phyloP scores from a whole-genome alignment of 1,140 invertebrate species.

The Drosophila sechellia region DNA sequence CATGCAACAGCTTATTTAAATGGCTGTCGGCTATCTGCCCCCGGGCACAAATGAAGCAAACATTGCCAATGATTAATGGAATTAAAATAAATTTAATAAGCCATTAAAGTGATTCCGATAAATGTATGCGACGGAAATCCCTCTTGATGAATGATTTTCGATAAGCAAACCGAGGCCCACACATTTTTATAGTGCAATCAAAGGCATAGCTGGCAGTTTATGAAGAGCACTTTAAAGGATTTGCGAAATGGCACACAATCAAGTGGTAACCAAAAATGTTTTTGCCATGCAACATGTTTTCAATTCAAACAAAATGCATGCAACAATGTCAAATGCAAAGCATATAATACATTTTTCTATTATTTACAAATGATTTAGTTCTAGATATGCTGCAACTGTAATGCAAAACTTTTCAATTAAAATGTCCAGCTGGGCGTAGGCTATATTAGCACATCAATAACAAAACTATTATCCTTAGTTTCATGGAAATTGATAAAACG shows the following conservation, averaged over 20 bases:
- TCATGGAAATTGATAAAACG: slow-evolving; percentile 44
- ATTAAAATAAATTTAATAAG: slow-evolving; percentile 63
- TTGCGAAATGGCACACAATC: neutral
- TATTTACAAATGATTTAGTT: slow-evolving; percentile 55
- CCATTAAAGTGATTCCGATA: slow-evolving; percentile 50
- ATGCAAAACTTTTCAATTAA: slow-evolving; percentile 60
- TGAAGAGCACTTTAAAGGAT: neutral
- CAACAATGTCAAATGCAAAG: neutral
- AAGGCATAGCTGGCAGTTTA: neutral
- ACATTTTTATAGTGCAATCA: neutral
- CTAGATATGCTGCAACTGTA: slow-evolving; percentile 47
- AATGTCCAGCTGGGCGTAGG: slow-evolving; percentile 9
- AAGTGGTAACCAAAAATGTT: slow-evolving; percentile 3
- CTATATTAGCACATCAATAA: neutral
- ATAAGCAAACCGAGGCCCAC: slow-evolving; percentile 1
- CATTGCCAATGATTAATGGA: slow-evolving; percentile 64
- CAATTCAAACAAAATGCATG: slow-evolving; percentile 6
- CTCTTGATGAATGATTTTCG: slow-evolving; percentile 23
- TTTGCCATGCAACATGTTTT: neutral
- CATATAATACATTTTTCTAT: slow-evolving; percentile 5
- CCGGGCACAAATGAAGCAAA: slow-evolving; percentile 33
- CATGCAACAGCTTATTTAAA: slow-evolving; percentile 70
- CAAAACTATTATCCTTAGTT: slow-evolving; percentile 24
- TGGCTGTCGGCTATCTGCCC: slow-evolving; percentile 45
- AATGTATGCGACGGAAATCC: slow-evolving; percentile 33